Evolutionary conservation across 2,113 vertebrate species (phyloP), one percentile per base, ranked within the genome.

Genomic region (Noturus placidus): DNA sequence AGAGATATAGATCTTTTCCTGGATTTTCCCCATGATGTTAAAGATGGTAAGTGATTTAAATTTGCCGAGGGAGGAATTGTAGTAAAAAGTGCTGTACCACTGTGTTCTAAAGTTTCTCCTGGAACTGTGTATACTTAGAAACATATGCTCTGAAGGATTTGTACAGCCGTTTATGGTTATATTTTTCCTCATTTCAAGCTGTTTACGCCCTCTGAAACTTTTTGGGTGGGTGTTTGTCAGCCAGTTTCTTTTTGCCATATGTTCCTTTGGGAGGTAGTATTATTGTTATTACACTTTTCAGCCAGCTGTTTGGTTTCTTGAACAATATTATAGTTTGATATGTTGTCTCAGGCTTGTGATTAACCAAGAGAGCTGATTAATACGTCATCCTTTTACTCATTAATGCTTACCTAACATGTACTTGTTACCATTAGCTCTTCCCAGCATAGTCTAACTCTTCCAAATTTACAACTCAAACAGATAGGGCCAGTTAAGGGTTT

Each of bases 211-310:
- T 61, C 27, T 76, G 3, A 11, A 38, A 89, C n/a, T 85, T 85
- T 90, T 17, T 42, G 22, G 9, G 30, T 54, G 57, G 65, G 19
- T 63, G 35, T 17, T 85, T 50, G 56, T 70, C 46, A 72, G 54
- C 61, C 57, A 5, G 25, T 50, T 78, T 67, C 42, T 86, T 87
- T 88, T 76, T 30, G 57, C 46, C 84, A 67, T 63, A 81, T 87
- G 81, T 50, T 88, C 87, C 10, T 35, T 87, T 33, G 22, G 54
- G 63, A 72, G 42, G 42, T 42, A 25, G 59, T 78, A 82, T 79
- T 38, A 79, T 61, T 82, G 63, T 86, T 61, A 27, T 35, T 83
- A 4, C 22, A 30, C 33, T 69, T 63, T 20, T 69, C 46, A 70
- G 8, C 7, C 33, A 72, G 76, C 82, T 54, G 30, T 72, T 56